Evolutionary conservation across 2,797 vertebrate genomes (phyloP).

Genomic region (Melanotaenia nigrans): DNA sequence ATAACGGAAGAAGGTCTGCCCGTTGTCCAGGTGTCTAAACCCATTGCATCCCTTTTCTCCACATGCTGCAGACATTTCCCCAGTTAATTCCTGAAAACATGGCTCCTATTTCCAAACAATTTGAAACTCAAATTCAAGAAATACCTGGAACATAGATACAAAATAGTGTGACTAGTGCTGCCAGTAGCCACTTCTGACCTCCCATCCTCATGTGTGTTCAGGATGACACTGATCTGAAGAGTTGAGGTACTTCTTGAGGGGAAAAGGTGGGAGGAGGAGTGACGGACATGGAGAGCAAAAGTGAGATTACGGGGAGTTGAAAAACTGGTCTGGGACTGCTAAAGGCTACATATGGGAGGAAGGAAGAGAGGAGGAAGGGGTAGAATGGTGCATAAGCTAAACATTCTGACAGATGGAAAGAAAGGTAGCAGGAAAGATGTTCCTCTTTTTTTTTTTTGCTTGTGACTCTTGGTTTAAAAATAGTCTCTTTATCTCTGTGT

Average conservation of each 20-base stretch:
- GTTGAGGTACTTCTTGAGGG: not conserved
- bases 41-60: slow-evolving; percentile 56
- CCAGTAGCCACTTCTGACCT: slow-evolving; percentile 35
- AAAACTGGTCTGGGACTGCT: slow-evolving; percentile 19
- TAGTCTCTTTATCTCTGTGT: not conserved
- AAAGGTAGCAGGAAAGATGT: not conserved
- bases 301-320: slow-evolving; percentile 2
- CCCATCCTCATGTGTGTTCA: slow-evolving; percentile 1
- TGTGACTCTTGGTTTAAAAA: not conserved
- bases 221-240: slow-evolving; percentile 5
- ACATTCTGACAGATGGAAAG: slow-evolving; percentile 29
- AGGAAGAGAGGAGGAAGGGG: slow-evolving; percentile 8
- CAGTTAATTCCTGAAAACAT: slow-evolving; percentile 5
- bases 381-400: not conserved
- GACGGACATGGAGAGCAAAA: slow-evolving; percentile 23
- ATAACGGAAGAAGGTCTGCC: slow-evolving; percentile 80
- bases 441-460: not conserved
- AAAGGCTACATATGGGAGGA: not conserved
- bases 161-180: slow-evolving; percentile 41
- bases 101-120: not conserved
- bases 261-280: slow-evolving; percentile 4
- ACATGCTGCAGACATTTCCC: slow-evolving; percentile 46
- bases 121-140: not conserved
- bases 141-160: slow-evolving; percentile 62
- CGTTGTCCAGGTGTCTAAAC: slow-evolving; percentile 76